Conservation (phyloP, 2,797 vertebrate genomes). For the Microhierax caerulescens region DNA sequence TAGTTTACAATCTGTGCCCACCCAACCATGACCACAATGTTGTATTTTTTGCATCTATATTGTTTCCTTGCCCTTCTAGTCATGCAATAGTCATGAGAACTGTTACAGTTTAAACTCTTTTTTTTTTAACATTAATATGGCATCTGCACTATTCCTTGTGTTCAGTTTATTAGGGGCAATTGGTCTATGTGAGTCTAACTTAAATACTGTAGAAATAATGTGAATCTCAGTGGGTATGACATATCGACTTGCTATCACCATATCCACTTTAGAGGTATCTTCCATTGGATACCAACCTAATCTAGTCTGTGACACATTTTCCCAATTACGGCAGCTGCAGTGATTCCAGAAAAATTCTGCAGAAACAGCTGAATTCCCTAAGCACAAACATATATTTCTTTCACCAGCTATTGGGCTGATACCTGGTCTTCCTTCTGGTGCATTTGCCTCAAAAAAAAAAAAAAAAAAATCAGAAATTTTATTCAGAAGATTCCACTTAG, state of each 20-base stretch:
- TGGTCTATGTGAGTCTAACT: neutral
- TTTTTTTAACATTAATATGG: neutral
- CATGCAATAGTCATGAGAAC: neutral
- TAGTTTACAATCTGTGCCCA: neutral
- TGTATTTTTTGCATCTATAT: neutral
- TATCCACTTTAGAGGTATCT: neutral
- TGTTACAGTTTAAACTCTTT: neutral
- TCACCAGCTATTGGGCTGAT: neutral
- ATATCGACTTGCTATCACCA: neutral
- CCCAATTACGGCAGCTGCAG: neutral
- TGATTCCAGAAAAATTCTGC: neutral
- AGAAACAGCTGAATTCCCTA: neutral
- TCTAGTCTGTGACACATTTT: constrained; percentile 3
- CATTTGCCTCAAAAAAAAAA: neutral
- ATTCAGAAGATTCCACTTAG: neutral
- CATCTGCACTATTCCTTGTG: neutral
- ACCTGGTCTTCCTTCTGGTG: neutral
- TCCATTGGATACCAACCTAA: neutral
- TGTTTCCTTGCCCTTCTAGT: neutral
- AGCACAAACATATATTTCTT: neutral
- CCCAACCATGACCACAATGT: neutral
- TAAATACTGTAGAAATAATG: neutral
- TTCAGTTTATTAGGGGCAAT: neutral
- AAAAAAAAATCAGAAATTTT: neutral
- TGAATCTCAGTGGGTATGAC: neutral